Evolutionary conservation across 2,888 invertebrate genomes (phyloP).

Genomic region (Parthenolecanium corni): DNA sequence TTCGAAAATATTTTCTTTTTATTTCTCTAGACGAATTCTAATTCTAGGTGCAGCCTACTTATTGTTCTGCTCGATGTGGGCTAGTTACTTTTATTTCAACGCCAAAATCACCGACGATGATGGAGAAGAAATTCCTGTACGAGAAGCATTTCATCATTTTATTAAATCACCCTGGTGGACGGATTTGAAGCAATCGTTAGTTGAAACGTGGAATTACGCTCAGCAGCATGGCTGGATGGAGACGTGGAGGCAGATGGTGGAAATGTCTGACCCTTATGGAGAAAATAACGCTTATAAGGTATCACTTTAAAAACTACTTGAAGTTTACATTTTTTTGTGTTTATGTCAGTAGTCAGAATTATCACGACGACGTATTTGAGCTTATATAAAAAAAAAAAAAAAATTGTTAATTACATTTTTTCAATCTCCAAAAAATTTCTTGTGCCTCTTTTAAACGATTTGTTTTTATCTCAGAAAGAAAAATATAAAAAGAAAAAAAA

Average conservation of each 20-base stretch:
- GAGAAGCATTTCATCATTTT: conserved; percentile 80
- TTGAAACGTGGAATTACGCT: conserved; percentile 64
- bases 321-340: not conserved
- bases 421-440: too few relatives aligned
- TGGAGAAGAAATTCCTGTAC: conserved; percentile 75
- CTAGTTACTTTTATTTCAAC: conserved; percentile 74
- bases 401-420: too few relatives aligned
- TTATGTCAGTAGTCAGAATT: not conserved
- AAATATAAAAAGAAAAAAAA: too few relatives aligned
- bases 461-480: too few relatives aligned
- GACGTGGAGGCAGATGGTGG: conserved; percentile 74
- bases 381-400: too few relatives aligned
- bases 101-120: conserved; percentile 71
- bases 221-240: conserved; percentile 79
- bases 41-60: conserved; percentile 51
- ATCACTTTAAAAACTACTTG: conserved; percentile 24
- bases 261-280: conserved; percentile 77
- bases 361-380: too few relatives aligned
- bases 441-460: too few relatives aligned
- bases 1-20: conserved; percentile 26
- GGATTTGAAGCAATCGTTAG: conserved; percentile 58
- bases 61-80: conserved; percentile 59
- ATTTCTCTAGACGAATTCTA: conserved; percentile 41
- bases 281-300: conserved; percentile 81
- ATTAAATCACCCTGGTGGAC: conserved; percentile 77